Base-by-base conservation (phyloP, 2,888 invertebrate species). In the Rhagium mordax region DNA sequence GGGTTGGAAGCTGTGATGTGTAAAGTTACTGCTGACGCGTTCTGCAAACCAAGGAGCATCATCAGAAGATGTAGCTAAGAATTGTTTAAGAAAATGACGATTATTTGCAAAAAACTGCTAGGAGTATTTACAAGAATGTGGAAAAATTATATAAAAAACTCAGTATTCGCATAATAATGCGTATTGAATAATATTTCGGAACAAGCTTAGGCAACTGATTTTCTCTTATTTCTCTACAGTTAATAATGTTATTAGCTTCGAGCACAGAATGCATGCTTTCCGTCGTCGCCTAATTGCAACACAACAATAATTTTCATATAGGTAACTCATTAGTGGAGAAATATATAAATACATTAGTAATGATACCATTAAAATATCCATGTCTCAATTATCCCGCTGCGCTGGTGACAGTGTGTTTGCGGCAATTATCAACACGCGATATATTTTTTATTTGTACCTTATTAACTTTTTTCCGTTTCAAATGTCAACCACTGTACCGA, bases 391-490 rank as follows among this genome's bases (percentile, higher is more conserved):
- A 65, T 65, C 53, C 53, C 49, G 49, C 48, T 64, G 64, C n/a
- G 51, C 41, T 10, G n/a, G 41, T 65, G 65, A 65, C 65, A 65
- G 65, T 65, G 53, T 65, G 7, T 65, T 20, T 65, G 77, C 60
- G 59, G 77, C 72, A 79, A 81, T 81, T 81, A 80, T 69, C 70
- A 61, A 70, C 81, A 81, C 78, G 81, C 81, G 74, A 81, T 48
- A 24, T 27, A 53, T 18, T 33, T 51, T 61, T 65, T 51, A 33
- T 29, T 15, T 29, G 3, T n/a, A 51, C 18, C 51, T 65, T 51
- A 64, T 64, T 49, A 64, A n/a, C 49, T 16, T 29, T 48, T 65
- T 65, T 51, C 53, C 16, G 29, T 21, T 29, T 6, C 3, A 59
- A 59, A 33, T 57, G 33, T 41, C 59, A 33, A 18, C 33, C 15